phyloP scores from a whole-genome alignment of 2,113 vertebrate species.

The Girardinichthys multiradiatus region DNA sequence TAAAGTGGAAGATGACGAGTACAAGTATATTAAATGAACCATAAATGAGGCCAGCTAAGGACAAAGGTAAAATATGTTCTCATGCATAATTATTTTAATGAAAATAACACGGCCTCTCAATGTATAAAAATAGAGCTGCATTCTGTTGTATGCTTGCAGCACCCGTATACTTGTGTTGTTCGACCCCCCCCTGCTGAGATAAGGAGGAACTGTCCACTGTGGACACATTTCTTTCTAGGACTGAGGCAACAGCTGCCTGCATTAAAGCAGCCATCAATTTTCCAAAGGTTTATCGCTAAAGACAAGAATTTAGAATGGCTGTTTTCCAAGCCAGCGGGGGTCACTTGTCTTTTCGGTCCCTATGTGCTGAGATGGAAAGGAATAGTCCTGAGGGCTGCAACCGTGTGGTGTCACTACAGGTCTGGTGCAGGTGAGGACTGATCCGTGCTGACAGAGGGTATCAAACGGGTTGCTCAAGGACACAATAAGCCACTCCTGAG shows the following conservation, averaged over 20 bases:
- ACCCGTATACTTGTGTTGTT: slow-evolving; percentile 29
- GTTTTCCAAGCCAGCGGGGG: slow-evolving; percentile 21
- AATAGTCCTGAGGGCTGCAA: slow-evolving; percentile 26
- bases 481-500: slow-evolving; percentile 24
- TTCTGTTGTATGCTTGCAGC: background rate
- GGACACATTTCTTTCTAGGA: slow-evolving; percentile 14
- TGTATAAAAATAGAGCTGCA: background rate
- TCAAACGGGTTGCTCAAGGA: slow-evolving; percentile 27
- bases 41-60: background rate
- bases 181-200: slow-evolving; percentile 71
- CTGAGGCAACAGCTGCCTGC: slow-evolving; percentile 8
- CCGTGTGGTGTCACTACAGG: slow-evolving; percentile 38
- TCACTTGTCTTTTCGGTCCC: slow-evolving; percentile 25
- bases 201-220: slow-evolving; percentile 45
- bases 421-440: slow-evolving; percentile 25
- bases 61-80: background rate
- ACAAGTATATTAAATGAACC: background rate
- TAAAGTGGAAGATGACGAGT: no score
- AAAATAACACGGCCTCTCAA: background rate
- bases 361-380: slow-evolving; percentile 30
- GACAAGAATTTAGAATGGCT: slow-evolving; percentile 34
- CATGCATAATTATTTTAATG: background rate
- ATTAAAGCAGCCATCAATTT: slow-evolving; percentile 23
- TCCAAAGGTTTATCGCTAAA: slow-evolving; percentile 23
- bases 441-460: slow-evolving; percentile 49